Percentiles rank a stretch among this genome's conserved stretches.
These are phyloP conservation scores for Tor tambroides DNA, from an alignment of 2,113 vertebrate genomes.

Conservation along the genomic window DNA sequence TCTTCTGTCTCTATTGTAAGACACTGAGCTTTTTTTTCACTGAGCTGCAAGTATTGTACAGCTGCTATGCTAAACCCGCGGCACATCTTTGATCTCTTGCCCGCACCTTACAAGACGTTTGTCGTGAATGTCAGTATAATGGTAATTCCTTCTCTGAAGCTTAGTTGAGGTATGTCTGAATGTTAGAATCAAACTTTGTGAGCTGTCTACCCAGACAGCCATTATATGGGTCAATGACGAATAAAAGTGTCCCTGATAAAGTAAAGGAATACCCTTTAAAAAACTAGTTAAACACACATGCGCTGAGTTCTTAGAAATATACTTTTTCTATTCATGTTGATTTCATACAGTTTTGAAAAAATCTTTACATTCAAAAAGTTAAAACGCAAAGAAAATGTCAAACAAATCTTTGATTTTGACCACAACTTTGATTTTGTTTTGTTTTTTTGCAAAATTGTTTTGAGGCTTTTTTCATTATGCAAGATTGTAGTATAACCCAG, in stretches of 20 bases:
- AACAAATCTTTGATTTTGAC: not conserved
- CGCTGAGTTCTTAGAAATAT: not conserved
- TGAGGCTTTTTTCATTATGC: too few species aligned
- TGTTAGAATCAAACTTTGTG: not conserved
- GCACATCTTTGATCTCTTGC: constrained; percentile 41
- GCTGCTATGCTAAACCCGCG: not conserved
- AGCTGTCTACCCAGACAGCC: not conserved
- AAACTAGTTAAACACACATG: not conserved
- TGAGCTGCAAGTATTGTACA: not conserved
- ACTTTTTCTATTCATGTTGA: not conserved
- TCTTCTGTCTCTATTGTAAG: not conserved
- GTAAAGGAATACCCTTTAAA: not conserved
- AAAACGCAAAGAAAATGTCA: not conserved
- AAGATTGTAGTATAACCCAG: too few species aligned
- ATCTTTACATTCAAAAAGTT: not conserved
- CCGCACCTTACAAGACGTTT: not conserved
- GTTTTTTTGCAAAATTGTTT: too few species aligned
- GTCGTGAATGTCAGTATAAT: not conserved
- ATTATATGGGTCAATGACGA: not conserved
- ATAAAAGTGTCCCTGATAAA: not conserved
- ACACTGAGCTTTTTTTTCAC: not conserved
- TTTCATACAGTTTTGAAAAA: not conserved
- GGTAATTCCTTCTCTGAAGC: constrained; percentile 16
- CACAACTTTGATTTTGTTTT: not conserved
- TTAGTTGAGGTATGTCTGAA: constrained; percentile 4